Conservation (phyloP, 2,113 vertebrate species). For the Stictonetta naevosa region DNA sequence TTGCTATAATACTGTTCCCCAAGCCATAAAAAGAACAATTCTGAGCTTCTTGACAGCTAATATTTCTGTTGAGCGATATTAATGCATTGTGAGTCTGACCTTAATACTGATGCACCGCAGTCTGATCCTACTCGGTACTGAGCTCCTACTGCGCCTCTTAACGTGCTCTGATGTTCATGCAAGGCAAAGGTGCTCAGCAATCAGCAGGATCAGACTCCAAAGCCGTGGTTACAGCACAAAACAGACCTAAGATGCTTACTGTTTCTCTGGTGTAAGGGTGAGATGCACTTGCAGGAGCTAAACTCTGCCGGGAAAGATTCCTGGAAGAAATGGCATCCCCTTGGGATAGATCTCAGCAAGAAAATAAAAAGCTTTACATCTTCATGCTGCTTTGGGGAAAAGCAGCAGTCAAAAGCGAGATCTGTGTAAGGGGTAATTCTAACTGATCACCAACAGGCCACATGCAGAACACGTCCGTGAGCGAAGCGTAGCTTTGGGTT, state of each 20-base stretch:
- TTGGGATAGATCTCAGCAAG: not conserved
- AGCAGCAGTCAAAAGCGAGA: not conserved
- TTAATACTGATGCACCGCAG: not conserved
- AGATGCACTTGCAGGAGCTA: not conserved
- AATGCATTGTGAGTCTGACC: slow-evolving; percentile 42
- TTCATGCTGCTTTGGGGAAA: not conserved
- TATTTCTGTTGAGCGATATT: slow-evolving; percentile 28
- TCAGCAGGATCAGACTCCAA: not conserved
- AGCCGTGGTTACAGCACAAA: not conserved
- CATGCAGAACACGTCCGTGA: not conserved
- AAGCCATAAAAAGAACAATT: slow-evolving; percentile 57
- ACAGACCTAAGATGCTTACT: not conserved
- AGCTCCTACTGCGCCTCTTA: not conserved
- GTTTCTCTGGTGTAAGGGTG: not conserved
- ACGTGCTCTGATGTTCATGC: accelerated
- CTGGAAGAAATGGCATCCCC: not conserved
- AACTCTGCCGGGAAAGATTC: not conserved
- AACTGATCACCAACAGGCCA: not conserved
- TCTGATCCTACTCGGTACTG: not conserved
- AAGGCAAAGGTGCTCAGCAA: not conserved
- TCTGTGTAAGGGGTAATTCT: not conserved
- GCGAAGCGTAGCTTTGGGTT: not conserved
- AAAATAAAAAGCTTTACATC: slow-evolving; percentile 18
- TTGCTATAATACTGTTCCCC: not conserved
- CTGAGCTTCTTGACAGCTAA: slow-evolving; percentile 53